Percentiles rank a stretch among this genome's conserved stretches.
phyloP scores from a whole-genome alignment of 23 tunicate genomes.

The Trididemnum clinides region DNA sequence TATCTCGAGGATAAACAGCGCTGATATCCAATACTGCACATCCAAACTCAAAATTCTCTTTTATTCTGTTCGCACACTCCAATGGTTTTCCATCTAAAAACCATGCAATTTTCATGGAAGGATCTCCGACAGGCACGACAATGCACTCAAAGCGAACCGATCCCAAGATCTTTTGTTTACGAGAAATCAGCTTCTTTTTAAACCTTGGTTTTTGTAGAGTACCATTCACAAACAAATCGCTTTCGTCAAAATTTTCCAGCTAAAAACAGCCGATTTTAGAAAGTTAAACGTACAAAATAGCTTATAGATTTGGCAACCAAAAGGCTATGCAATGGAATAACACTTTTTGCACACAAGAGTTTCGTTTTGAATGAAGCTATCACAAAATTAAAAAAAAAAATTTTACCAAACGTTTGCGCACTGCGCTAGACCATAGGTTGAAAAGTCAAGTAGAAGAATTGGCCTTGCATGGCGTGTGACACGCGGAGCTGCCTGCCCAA shows the following conservation, averaged over 20 bases:
- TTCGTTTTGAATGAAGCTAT: no score
- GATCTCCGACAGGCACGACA: constrained; percentile 94
- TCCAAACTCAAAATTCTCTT: constrained; percentile 92
- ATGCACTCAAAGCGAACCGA: constrained; percentile 90
- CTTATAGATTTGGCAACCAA: no score
- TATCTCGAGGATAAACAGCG: constrained; percentile 93
- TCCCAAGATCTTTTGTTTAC: constrained; percentile 80
- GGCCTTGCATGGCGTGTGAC: no score
- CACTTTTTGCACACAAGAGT: no score
- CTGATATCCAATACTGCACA: constrained; percentile 77
- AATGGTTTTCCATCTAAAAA: constrained; percentile 88
- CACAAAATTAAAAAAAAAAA: no score
- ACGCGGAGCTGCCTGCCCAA: no score
- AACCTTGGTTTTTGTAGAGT: constrained; percentile 83
- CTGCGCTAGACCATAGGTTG: no score
- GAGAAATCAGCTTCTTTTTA: constrained; percentile 76
- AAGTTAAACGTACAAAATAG: no score
- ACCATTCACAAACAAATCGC: constrained; percentile 67
- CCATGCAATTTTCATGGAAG: constrained; percentile 97
- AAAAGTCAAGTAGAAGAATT: no score
- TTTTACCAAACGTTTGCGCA: no score
- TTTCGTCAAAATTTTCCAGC: constrained; percentile 90
- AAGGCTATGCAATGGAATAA: no score
- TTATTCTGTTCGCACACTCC: constrained; percentile 93
- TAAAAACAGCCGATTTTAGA: constrained; percentile 12